Conservation (phyloP, 2,797 vertebrate species). For the Spondyliosoma cantharus region DNA sequence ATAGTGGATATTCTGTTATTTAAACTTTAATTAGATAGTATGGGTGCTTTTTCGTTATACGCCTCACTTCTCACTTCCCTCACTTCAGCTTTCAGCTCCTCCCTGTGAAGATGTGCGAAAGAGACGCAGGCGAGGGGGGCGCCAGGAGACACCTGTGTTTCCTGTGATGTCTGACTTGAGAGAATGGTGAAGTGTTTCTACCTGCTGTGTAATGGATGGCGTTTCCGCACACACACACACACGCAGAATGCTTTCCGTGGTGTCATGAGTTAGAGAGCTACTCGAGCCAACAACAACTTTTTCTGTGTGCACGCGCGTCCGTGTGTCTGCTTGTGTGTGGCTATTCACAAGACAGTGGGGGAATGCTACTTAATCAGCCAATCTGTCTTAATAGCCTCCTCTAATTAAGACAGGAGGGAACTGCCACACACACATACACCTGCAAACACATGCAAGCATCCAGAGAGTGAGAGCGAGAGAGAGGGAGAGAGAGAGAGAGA, state of each 20-base stretch:
- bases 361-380: conserved; percentile 73
- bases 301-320: conserved; percentile 16
- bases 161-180: conserved; percentile 18
- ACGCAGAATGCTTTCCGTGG: background rate
- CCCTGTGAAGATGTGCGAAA: no score
- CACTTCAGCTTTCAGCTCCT: no score
- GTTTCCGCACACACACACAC: conserved; percentile 5
- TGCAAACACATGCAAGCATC: conserved; percentile 21
- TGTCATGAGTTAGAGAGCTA: conserved; percentile 5
- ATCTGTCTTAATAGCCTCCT: conserved; percentile 74
- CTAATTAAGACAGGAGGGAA: conserved; percentile 76
- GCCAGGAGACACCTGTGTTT: no score
- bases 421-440: conserved; percentile 37
- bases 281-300: conserved; percentile 1
- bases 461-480: background rate
- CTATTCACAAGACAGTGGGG: conserved; percentile 65
- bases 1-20: background rate
- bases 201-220: conserved; percentile 16
- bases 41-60: no score
- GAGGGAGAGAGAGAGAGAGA: background rate
- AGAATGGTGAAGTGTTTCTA: conserved; percentile 3
- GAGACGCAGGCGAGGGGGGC: no score
- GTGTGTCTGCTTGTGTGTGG: conserved; percentile 27
- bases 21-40: background rate
- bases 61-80: no score